A percentile compares a stretch with the other conserved stretches of the same genome.
These are phyloP conservation scores for Phoxinus dragarum DNA, from an alignment of 2,797 vertebrate species.

Conservation along the genomic window DNA sequence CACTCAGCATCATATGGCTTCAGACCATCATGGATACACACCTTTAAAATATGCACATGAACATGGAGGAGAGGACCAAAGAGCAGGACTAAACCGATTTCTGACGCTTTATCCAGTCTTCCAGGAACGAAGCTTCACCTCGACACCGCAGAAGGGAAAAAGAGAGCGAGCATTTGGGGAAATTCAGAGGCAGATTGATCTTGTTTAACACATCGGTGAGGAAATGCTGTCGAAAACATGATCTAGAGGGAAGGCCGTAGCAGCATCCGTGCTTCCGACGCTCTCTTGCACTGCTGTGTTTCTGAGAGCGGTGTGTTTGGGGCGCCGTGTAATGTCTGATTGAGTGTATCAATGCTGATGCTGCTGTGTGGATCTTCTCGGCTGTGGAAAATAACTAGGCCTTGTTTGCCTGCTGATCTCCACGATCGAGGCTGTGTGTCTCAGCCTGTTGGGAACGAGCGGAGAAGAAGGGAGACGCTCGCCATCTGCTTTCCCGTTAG, in stretches of 20 bases:
- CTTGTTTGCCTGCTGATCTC: conserved; percentile 70
- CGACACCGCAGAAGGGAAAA: conserved; percentile 64
- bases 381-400: conserved; percentile 81
- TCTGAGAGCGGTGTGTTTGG: conserved; percentile 66
- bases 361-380: conserved; percentile 72
- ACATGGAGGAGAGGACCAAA: conserved; percentile 60
- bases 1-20: conserved; percentile 76
- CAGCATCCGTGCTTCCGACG: conserved; percentile 50
- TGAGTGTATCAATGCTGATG: conserved; percentile 70
- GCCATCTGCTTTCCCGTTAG: conserved; percentile 79
- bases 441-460: conserved; percentile 65
- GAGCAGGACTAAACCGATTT: conserved; percentile 61
- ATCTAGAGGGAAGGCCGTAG: conserved; percentile 59
- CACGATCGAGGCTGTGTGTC: conserved; percentile 62
- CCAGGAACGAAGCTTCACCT: conserved; percentile 65
- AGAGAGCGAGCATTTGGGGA: conserved; percentile 58
- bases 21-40: conserved; percentile 74
- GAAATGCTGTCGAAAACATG: conserved; percentile 73
- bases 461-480: conserved; percentile 67
- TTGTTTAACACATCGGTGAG: conserved; percentile 61
- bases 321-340: conserved; percentile 71
- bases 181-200: conserved; percentile 68
- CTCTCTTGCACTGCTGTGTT: conserved; percentile 58
- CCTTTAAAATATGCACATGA: conserved; percentile 58
- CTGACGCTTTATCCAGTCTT: conserved; percentile 52